Evolutionary conservation across 2,888 invertebrate genomes (phyloP), one percentile per base, ranked within the genome.

Genomic region (Caenorhabditis plicata): DNA sequence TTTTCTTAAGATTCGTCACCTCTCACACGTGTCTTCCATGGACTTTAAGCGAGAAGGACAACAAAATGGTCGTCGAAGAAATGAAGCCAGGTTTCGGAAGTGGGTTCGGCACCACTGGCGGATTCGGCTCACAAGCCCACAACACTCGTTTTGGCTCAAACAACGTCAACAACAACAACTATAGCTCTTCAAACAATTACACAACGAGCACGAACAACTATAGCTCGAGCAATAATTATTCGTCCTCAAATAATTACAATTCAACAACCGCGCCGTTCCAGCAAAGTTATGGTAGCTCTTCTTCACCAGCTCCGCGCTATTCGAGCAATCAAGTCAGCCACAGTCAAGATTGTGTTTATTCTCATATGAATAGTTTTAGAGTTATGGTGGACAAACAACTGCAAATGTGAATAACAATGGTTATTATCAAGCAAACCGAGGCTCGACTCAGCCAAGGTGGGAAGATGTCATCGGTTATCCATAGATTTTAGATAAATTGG

Each of bases 11-110:
- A 49, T 56, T 56, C 41, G 71, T 71, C 11, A 64, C 68, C 13
- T 60, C 64, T 15, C 71, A 69, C 49, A 61, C 67, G 8, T 67
- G 66, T 23, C 57, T 71, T 13, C 71, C 71, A 43, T 71, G 71
- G 71, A 71, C 67, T 9, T 52, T 71, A 17, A 69, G 54, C 38
- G 71, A 71, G 42, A 71, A 71, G 38, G 69, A 69, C 49, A 71
- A 71, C 47, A 67, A 71, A 46, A 64, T 71, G 41, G 53, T 68
- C 13, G 68, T 68, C 2, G 68, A 68, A 20, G 68, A 68, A n/a
- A 54, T 63, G 36, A 55, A 52, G 17, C 55, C 68, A n/a, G 64
- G 64, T 17, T 64, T 64, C 32, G 64, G 64, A 20, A 26, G 27
- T 17, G 49, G 53, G n/a, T 60, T 60, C 25, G 58, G 58, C 8